A percentile compares a stretch with the other conserved stretches of the same genome.
These are phyloP conservation scores for Periparus ater DNA, from an alignment of 2,797 vertebrate species.

Conservation along the genomic window DNA sequence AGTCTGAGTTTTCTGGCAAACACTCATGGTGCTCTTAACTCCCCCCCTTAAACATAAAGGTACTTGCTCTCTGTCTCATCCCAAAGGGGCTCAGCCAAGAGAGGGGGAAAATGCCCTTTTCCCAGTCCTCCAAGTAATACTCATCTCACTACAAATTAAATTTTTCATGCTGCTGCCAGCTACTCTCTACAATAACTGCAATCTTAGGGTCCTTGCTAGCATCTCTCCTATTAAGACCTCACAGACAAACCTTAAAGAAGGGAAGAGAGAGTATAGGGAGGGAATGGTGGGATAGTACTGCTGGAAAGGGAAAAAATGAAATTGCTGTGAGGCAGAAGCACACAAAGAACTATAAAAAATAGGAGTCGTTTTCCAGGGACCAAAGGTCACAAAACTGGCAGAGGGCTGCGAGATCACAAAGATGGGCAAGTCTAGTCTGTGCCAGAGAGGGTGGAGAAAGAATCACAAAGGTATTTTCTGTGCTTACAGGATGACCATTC, in stretches of 20 bases:
- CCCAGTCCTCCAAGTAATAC: not conserved
- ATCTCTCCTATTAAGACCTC: not conserved
- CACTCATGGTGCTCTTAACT: not conserved
- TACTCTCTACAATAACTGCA: not conserved
- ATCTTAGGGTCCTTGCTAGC: not conserved
- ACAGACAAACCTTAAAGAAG: not conserved
- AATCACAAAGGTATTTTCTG: not conserved
- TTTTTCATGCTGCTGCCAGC: not conserved
- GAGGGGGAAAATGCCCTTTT: not conserved
- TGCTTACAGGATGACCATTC: not conserved
- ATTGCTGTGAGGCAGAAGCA: not conserved
- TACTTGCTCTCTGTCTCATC: not conserved
- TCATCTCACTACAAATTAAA: not conserved
- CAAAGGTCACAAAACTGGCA: not conserved
- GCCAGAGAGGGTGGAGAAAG: not conserved
- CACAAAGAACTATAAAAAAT: not conserved
- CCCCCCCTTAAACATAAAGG: not conserved
- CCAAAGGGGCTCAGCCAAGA: not conserved
- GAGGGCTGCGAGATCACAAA: not conserved
- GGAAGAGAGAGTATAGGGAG: not conserved
- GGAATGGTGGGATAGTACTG: not conserved
- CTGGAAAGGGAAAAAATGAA: not conserved
- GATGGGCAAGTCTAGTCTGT: not conserved
- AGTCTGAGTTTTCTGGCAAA: not conserved
- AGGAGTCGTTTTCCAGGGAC: not conserved